Base-by-base conservation (phyloP, 2,888 invertebrate species). In the Cylindroiulus punctatus region DNA sequence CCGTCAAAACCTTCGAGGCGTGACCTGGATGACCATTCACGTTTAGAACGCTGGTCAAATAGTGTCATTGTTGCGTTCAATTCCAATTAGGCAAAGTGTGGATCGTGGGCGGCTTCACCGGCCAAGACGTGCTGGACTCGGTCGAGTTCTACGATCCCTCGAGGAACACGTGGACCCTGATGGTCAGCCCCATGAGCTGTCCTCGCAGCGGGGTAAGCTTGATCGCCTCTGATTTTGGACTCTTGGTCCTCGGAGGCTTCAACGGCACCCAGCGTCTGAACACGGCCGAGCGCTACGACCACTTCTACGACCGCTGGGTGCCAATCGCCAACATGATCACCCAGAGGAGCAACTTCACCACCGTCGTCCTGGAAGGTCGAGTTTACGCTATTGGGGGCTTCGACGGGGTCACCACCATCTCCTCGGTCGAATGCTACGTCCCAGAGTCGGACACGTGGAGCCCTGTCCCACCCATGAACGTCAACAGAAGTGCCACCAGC, bases 181-280 rank as follows among this genome's bases (percentile, higher is more conserved):
- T 32, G 30, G 1, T 30, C 5, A 12, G n/a, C 8, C 0, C 14
- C 4, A 83, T 83, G 83, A 40, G 22, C 12, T 36, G 36, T 7
- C 83, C 36, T 7, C 32, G 83, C 5, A 83, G 83, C 36, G 83
- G 83, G 26, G 83, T 83, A 3, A 83, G 83, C 32, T 22, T 40
- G 36, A 36, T 36, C 12, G 26, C 81, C 1, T 81, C 81, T 19
- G 81, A 81, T 10, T 81, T 17, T 17, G 26, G 81, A 1, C 44
- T 44, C 7, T 98, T 96, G 91, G 97, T 97, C n/a, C 95, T 97
- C 87, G 98, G 98, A 85, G 98, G 98, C n/a, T 97, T 96, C 91
- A 96, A 97, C 92, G 97, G 97, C 17, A 92, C 93, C 84, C 93
- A 93, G 87, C 97, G 97, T 91, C 92, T 98, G 85, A 93, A 94